Percentiles rank a stretch among this genome's conserved stretches.
Conservation (phyloP, 2,888 invertebrate genomes). For the Podabrus alpinus region DNA sequence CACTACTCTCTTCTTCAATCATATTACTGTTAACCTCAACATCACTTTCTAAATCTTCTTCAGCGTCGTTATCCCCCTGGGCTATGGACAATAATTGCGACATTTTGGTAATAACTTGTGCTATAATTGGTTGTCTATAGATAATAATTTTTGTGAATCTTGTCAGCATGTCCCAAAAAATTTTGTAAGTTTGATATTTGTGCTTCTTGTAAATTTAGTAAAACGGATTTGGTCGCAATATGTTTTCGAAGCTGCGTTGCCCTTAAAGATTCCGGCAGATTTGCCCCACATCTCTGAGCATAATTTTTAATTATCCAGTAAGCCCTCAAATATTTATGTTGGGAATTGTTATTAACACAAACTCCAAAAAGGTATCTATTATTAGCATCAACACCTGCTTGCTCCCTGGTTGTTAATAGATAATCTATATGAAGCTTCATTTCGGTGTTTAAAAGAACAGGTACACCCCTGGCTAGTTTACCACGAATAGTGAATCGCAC, state of each 20-base stretch:
- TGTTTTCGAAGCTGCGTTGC: slow-evolving; percentile 38
- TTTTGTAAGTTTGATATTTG: slow-evolving; percentile 36
- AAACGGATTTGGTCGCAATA: slow-evolving; percentile 37
- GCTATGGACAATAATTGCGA: slow-evolving; percentile 34
- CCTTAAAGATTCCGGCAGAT: slow-evolving; percentile 31
- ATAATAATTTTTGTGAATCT: slow-evolving; percentile 37
- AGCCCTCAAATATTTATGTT: slow-evolving; percentile 31
- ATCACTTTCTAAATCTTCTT: too few species aligned
- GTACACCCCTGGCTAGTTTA: slow-evolving; percentile 10
- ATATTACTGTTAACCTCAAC: too few species aligned
- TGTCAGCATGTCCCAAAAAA: slow-evolving; percentile 40
- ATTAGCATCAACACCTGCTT: slow-evolving; percentile 8
- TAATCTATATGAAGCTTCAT: slow-evolving; percentile 18
- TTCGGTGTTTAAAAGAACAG: slow-evolving; percentile 5
- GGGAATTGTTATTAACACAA: background rate
- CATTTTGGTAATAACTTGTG: slow-evolving; percentile 33
- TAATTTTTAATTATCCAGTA: slow-evolving; percentile 35
- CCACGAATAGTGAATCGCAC: slow-evolving; percentile 18
- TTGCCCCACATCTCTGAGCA: slow-evolving; percentile 37
- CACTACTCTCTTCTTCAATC: too few species aligned
- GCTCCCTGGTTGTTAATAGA: slow-evolving; percentile 16
- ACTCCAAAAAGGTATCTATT: slow-evolving; percentile 21
- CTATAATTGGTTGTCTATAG: slow-evolving; percentile 35
- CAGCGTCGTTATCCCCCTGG: too few species aligned
- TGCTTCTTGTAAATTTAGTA: slow-evolving; percentile 34